Percentiles rank a stretch among this genome's conserved stretches.
These are phyloP conservation scores for Griposia aprilina DNA, from an alignment of 2,888 invertebrate species.

Conservation along the genomic window DNA sequence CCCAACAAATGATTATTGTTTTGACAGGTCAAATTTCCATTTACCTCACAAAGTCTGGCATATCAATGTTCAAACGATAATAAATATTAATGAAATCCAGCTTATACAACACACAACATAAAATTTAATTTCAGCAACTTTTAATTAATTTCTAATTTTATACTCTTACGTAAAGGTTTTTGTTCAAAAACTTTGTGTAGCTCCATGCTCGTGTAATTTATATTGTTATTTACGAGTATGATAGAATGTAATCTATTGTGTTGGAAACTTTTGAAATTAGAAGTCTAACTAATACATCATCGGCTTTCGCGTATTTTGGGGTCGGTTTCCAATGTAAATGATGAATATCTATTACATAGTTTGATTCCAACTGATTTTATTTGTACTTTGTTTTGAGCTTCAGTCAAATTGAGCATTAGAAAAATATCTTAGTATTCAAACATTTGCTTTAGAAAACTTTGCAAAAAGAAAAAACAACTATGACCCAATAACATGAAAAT, in stretches of 20 bases:
- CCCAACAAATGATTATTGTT: background rate
- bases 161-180: slow-evolving; percentile 37
- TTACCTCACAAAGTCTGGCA: background rate
- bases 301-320: slow-evolving; percentile 9
- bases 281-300: slow-evolving; percentile 34
- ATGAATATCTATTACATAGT: background rate
- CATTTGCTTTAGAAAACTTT: too few species aligned
- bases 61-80: slow-evolving; percentile 22
- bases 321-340: slow-evolving; percentile 11
- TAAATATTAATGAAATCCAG: slow-evolving; percentile 39
- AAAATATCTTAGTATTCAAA: too few species aligned
- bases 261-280: slow-evolving; percentile 45
- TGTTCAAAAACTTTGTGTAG: slow-evolving; percentile 39
- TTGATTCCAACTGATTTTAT: background rate
- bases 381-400: background rate
- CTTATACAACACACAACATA: slow-evolving; percentile 20
- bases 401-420: background rate
- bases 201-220: slow-evolving; percentile 30
- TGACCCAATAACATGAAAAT: slow-evolving; percentile 13
- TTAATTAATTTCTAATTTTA: slow-evolving; percentile 66
- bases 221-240: slow-evolving; percentile 36
- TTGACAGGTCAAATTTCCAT: slow-evolving; percentile 1
- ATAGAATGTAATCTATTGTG: slow-evolving; percentile 49
- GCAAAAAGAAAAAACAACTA: background rate
- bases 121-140: slow-evolving; percentile 59